These are phyloP conservation scores for Halocynthia aurantium DNA, from an alignment of 23 tunicate genomes.

Conservation along the genomic window DNA sequence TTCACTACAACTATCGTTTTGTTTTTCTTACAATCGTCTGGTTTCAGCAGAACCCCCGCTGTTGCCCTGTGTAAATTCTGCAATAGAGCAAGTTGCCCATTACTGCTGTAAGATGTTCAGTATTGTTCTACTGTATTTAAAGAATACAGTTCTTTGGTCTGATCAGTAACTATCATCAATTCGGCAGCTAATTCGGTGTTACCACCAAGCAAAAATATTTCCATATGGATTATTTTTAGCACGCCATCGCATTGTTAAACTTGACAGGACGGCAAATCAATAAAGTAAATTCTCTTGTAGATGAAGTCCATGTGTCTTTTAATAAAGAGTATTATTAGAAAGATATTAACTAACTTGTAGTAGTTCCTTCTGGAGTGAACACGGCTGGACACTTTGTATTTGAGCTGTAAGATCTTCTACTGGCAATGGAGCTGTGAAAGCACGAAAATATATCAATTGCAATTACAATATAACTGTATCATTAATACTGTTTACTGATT, in stretches of 20 bases:
- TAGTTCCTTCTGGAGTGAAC: slow-evolving; percentile 14
- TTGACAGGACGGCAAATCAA: too few relatives aligned
- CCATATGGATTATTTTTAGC: too few relatives aligned
- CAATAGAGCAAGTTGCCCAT: neutral
- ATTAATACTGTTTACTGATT: too few relatives aligned
- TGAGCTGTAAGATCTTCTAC: slow-evolving; percentile 10
- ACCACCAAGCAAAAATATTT: too few relatives aligned
- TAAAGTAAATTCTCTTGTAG: too few relatives aligned
- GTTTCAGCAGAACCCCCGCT: slow-evolving; percentile 7
- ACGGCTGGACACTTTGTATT: slow-evolving; percentile 14
- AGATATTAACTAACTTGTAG: neutral
- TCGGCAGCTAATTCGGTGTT: too few relatives aligned
- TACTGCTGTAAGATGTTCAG: neutral
- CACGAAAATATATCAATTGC: neutral
- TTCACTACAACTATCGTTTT: slow-evolving; percentile 17
- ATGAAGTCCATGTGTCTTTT: too few relatives aligned
- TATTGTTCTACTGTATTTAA: too few relatives aligned
- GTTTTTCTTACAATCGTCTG: slow-evolving; percentile 11
- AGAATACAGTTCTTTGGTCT: too few relatives aligned
- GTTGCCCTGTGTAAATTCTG: slow-evolving; percentile 4
- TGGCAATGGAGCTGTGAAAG: slow-evolving; percentile 18
- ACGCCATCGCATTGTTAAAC: too few relatives aligned
- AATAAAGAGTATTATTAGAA: too few relatives aligned
- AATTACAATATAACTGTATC: neutral
- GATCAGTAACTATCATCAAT: too few relatives aligned